Evolutionary conservation across 2,113 vertebrate genomes (phyloP).

Genomic region (Clinocottus analis): DNA sequence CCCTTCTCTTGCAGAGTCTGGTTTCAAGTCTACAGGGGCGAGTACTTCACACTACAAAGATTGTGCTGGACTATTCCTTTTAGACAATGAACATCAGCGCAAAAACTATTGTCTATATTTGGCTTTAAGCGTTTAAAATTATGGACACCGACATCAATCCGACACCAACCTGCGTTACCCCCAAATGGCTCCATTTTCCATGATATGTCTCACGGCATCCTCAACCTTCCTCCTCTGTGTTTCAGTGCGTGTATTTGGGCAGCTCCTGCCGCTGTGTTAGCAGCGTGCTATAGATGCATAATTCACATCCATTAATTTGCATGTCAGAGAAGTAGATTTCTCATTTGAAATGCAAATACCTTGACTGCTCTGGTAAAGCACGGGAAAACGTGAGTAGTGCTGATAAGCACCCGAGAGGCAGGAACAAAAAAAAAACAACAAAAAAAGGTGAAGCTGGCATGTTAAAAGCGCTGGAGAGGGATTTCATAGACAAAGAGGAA

Average conservation of each 20-base stretch:
- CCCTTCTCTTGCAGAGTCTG: background rate
- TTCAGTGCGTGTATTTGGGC: slow-evolving; percentile 31
- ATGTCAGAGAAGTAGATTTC: slow-evolving; percentile 76
- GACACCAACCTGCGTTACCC: background rate
- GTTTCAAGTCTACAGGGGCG: background rate
- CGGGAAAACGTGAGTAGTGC: slow-evolving; percentile 62
- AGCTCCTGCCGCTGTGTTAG: slow-evolving; percentile 56
- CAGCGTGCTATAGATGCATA: slow-evolving; percentile 74
- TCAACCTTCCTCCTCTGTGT: background rate
- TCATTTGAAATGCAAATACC: slow-evolving; percentile 85
- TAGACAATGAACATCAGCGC: background rate
- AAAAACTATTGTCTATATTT: background rate
- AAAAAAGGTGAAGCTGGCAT: slow-evolving; percentile 44
- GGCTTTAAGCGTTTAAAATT: background rate
- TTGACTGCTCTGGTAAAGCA: slow-evolving; percentile 69
- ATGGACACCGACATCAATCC: background rate
- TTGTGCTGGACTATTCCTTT: background rate
- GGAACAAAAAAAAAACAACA: slow-evolving; percentile 19
- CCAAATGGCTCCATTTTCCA: slow-evolving; percentile 32
- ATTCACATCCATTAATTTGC: slow-evolving; percentile 82
- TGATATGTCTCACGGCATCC: slow-evolving; percentile 13
- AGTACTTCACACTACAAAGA: background rate
- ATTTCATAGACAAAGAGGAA: slow-evolving; percentile 44
- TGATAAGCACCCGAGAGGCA: slow-evolving; percentile 69
- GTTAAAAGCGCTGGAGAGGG: slow-evolving; percentile 32